phyloP scores from a whole-genome alignment of 1,140 invertebrate genomes.

The Bradysia coprophila region DNA sequence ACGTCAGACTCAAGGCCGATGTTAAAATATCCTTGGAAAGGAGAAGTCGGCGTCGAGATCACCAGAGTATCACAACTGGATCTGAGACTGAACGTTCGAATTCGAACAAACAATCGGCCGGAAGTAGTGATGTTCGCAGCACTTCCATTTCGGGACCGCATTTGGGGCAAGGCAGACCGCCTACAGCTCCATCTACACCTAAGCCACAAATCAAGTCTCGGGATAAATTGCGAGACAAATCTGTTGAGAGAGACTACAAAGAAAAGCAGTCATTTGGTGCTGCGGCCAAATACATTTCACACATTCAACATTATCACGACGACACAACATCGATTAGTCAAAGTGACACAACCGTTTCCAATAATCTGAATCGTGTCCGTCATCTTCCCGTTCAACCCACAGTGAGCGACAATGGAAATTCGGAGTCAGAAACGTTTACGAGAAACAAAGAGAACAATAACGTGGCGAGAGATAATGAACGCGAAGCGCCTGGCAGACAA shows the following conservation, averaged over 20 bases:
- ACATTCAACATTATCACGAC: slow-evolving; percentile 16
- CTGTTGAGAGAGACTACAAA: slow-evolving; percentile 2
- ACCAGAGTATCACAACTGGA: slow-evolving; percentile 39
- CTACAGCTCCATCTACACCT: slow-evolving; percentile 9
- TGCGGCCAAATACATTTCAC: slow-evolving; percentile 17
- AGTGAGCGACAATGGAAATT: slow-evolving; percentile 19
- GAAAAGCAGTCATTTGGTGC: slow-evolving; percentile 9
- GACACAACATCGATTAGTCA: slow-evolving; percentile 19
- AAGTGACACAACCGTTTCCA: slow-evolving; percentile 19
- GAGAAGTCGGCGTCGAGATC: slow-evolving; percentile 34
- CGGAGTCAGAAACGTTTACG: slow-evolving; percentile 12
- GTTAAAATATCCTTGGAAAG: slow-evolving; percentile 44
- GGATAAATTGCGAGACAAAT: slow-evolving; percentile 4
- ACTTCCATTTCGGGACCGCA: slow-evolving; percentile 15
- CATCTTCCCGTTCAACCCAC: slow-evolving; percentile 9
- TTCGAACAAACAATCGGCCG: slow-evolving; percentile 32
- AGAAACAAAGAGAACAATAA: slow-evolving; percentile 15
- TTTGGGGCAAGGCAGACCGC: background rate
- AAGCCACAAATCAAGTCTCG: slow-evolving; percentile 5
- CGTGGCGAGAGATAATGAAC: slow-evolving; percentile 10
- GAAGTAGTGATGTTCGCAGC: slow-evolving; percentile 19
- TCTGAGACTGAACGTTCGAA: slow-evolving; percentile 59
- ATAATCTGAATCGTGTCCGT: slow-evolving; percentile 15
- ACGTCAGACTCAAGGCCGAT: slow-evolving; percentile 56
- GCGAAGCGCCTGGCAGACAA: slow-evolving; percentile 16